phyloP scores from a whole-genome alignment of 2,888 invertebrate genomes.

The Andrena bicolor region DNA sequence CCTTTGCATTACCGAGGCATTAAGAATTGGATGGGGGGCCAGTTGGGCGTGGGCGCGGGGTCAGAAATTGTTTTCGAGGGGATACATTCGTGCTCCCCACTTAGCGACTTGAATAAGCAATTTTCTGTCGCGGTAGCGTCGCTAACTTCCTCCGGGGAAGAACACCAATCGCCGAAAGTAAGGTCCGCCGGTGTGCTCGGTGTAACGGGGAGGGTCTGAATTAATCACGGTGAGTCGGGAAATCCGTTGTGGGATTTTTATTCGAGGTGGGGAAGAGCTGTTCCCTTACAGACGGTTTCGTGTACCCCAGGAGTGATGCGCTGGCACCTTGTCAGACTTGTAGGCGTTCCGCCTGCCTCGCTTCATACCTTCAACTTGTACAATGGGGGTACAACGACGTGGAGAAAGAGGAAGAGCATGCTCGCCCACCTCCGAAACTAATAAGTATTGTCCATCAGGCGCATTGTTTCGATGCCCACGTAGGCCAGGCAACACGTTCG shows the following conservation, averaged over 20 bases:
- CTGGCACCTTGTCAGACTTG: conserved; percentile 77
- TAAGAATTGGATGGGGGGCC: not conserved
- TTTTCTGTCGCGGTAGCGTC: not conserved
- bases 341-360: conserved; percentile 76
- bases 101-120: conserved; percentile 1
- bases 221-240: conserved; percentile 60
- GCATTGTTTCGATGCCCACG: conserved; percentile 80
- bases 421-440: conserved; percentile 79
- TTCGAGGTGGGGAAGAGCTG: conserved; percentile 44
- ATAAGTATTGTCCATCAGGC: conserved; percentile 79
- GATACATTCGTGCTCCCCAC: not conserved
- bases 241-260: conserved; percentile 64
- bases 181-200: not conserved
- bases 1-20: not conserved
- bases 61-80: not conserved
- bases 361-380: conserved; percentile 74
- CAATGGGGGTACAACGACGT: conserved; percentile 71
- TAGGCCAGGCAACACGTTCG: conserved; percentile 69
- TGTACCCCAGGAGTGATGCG: conserved; percentile 73
- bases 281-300: conserved; percentile 63
- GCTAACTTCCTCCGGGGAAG: not conserved
- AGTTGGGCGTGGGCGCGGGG: not conserved
- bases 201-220: conserved; percentile 40
- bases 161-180: not conserved
- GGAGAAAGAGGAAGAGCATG: conserved; percentile 66